These are phyloP conservation scores for Varecia variegata DNA, from an alignment of 2,797 vertebrate genomes.

Conservation along the genomic window DNA sequence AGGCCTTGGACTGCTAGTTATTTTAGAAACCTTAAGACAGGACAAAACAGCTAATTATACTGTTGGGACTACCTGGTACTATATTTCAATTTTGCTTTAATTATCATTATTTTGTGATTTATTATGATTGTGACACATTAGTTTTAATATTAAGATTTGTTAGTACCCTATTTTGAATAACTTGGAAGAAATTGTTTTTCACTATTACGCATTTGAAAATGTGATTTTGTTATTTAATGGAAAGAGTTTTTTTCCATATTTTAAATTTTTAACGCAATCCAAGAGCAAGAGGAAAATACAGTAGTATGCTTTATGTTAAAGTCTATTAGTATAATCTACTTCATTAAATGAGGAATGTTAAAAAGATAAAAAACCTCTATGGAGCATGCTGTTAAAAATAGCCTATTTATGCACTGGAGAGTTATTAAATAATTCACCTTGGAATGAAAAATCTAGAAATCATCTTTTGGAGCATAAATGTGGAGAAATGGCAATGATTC, in stretches of 20 bases:
- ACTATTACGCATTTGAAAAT: slow-evolving; percentile 20
- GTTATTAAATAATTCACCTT: background rate
- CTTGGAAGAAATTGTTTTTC: slow-evolving; percentile 36
- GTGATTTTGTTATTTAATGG: slow-evolving; percentile 44
- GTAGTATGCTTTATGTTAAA: slow-evolving; percentile 26
- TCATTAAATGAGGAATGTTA: slow-evolving; percentile 2
- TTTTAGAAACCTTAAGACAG: slow-evolving; percentile 30
- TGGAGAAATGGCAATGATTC: background rate
- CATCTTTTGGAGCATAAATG: background rate
- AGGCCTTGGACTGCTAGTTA: background rate
- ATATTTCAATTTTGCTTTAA: slow-evolving; percentile 56
- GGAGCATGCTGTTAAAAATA: background rate
- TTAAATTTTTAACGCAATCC: slow-evolving; percentile 18
- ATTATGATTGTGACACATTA: slow-evolving; percentile 48
- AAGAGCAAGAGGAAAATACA: slow-evolving; percentile 25
- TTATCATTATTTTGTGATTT: slow-evolving; percentile 62
- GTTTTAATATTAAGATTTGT: slow-evolving; percentile 58
- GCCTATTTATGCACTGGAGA: background rate
- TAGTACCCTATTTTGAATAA: slow-evolving; percentile 38
- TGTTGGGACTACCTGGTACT: slow-evolving; percentile 23
- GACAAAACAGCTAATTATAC: slow-evolving; percentile 40
- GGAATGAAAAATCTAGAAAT: background rate
- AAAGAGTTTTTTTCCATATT: background rate
- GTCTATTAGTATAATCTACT: slow-evolving; percentile 24
- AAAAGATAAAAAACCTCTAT: background rate